These are phyloP conservation scores for Lophotis ruficrista DNA, from an alignment of 2,113 vertebrate genomes.

Conservation along the genomic window DNA sequence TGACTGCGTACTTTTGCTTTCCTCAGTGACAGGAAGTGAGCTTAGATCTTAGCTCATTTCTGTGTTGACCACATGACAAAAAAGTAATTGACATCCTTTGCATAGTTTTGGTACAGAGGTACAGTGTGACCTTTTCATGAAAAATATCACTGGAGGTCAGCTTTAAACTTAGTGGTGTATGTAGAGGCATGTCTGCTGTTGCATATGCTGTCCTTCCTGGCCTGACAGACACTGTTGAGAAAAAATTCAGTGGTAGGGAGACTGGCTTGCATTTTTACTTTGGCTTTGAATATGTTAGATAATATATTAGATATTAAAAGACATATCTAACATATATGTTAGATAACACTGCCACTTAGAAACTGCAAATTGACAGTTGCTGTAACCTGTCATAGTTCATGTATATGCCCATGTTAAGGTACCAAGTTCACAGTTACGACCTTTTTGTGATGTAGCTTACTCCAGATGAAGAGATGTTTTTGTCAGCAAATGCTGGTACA, in stretches of 20 bases:
- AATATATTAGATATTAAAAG: not conserved
- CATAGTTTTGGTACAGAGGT: not conserved
- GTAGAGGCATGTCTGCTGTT: not conserved
- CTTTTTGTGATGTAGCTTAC: constrained; percentile 81
- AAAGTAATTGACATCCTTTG: not conserved
- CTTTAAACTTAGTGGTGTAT: not conserved
- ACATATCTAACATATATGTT: too few species aligned
- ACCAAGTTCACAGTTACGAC: not conserved
- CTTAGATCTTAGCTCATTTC: not conserved
- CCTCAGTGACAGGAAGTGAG: not conserved
- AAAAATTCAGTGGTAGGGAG: not conserved
- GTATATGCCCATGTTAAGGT: not conserved
- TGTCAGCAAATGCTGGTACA: constrained; percentile 88
- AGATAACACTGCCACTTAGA: not conserved
- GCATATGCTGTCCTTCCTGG: not conserved
- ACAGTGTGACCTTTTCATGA: not conserved
- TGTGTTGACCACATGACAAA: not conserved
- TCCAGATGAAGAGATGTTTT: constrained; percentile 87
- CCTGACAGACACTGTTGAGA: not conserved
- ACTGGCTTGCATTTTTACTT: not conserved
- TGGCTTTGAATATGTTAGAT: not conserved
- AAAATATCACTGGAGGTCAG: not conserved
- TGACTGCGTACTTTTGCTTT: not conserved
- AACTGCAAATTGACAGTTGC: not conserved
- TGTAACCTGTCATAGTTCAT: not conserved